Evolutionary conservation across 2,888 invertebrate species (phyloP).

Genomic region (Cephus pygmeus): DNA sequence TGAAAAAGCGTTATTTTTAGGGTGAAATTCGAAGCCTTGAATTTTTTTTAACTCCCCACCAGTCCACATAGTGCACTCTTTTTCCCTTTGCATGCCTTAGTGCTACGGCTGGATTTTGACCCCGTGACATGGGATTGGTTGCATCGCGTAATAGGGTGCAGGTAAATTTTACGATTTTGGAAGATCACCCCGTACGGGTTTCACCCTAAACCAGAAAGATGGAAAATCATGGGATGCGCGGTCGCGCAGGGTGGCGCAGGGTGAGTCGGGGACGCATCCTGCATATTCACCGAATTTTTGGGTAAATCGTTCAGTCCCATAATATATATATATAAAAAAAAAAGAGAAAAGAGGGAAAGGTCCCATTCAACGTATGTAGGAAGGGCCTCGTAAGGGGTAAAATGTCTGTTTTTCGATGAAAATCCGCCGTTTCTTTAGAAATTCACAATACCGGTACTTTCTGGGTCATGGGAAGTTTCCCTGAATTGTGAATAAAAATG

Average conservation of each 20-base stretch:
- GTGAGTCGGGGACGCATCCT: slow-evolving; percentile 56
- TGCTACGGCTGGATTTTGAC: slow-evolving; percentile 28
- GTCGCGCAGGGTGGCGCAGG: slow-evolving; percentile 16
- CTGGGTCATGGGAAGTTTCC: slow-evolving; percentile 63
- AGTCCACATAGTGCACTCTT: neutral
- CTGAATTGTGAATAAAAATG: neutral
- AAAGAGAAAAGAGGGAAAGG: slow-evolving; percentile 23
- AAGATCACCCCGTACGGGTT: slow-evolving; percentile 46
- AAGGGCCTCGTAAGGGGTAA: slow-evolving; percentile 50
- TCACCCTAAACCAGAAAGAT: neutral
- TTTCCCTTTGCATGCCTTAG: slow-evolving; percentile 9
- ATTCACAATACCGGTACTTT: slow-evolving; percentile 42
- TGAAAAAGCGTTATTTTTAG: slow-evolving; percentile 65
- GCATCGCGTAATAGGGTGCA: slow-evolving; percentile 30
- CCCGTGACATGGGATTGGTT: slow-evolving; percentile 23
- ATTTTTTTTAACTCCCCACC: slow-evolving; percentile 26
- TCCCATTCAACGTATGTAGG: slow-evolving; percentile 41
- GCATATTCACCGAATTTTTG: slow-evolving; percentile 57
- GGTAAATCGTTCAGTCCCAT: slow-evolving; percentile 45
- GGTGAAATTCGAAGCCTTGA: slow-evolving; percentile 60
- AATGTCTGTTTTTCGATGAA: slow-evolving; percentile 55
- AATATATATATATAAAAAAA: slow-evolving; percentile 24
- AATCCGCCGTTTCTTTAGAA: slow-evolving; percentile 56
- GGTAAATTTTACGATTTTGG: slow-evolving; percentile 63
- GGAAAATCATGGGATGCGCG: neutral